Base-by-base conservation (phyloP, 2,113 vertebrate genomes). In the Archilochus colubris region DNA sequence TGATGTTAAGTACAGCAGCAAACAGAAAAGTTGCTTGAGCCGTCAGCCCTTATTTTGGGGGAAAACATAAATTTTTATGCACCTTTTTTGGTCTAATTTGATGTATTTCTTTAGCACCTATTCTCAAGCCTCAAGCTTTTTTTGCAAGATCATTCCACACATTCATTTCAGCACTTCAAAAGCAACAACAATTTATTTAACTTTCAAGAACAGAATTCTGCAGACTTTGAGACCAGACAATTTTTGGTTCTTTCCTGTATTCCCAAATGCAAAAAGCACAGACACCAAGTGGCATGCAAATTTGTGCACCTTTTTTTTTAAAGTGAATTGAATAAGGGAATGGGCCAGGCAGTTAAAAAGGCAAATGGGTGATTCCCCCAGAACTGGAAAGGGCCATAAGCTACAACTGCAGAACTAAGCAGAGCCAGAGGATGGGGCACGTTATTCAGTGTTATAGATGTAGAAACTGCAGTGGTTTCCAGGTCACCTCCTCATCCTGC, bases 51-150 rank as follows among this genome's bases (percentile, higher is more conserved):
- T 89, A 54, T 94, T 76, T 94, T 89, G 43, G 70, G 67, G 14
- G 44, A 85, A 88, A 91, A 89, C 61, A 33, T 38, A 66, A 64
- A 94, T 93, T 96, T 96, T 95, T 94, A 89, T 91, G 93, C 61
- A 64, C 89, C 36, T 62, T 70, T 93, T 90, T 77, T 73, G 23
- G 23, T 86, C 72, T 94, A 89, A 95, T 91, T 87, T 79, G 67
- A 86, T 94, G 87, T 33, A 76, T 94, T 95, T 91, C 63, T 85
- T 94, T 46, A 67, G 72, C 89, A 89, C 67, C 59, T 94, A 82
- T 89, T 84, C 62, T 89, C 55, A 87, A 94, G 87, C 58, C 87
- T 92, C 63, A 15, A 91, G 89, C 58, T 53, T 84, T 90, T 50
- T 94, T 64, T 77, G 63, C 4, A 15, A 94, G 43, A 91, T 81